Evolutionary conservation across 2,113 vertebrate genomes (phyloP).

Genomic region (Sialia sialis): DNA sequence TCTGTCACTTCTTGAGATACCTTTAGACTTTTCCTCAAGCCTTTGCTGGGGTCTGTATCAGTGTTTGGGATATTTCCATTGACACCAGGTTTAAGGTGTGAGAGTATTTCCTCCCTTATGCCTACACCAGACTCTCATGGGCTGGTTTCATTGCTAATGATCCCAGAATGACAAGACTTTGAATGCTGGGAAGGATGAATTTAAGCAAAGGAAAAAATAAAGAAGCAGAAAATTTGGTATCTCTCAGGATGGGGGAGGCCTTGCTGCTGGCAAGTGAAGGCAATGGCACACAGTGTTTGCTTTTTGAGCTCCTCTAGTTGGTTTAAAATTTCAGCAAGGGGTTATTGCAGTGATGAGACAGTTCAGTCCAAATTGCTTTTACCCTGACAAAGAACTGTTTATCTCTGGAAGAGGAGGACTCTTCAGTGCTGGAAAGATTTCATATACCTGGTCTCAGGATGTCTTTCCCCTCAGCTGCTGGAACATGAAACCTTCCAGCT

Average conservation of each 20-base stretch:
- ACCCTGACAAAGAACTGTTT: not conserved
- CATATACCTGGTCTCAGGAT: not conserved
- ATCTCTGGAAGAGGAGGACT: not conserved
- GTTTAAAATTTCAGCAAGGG: not conserved
- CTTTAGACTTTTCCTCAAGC: not conserved
- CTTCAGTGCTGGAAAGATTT: not conserved
- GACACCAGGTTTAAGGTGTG: not conserved
- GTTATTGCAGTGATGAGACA: not conserved
- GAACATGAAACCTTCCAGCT: constrained; percentile 35
- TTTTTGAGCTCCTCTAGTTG: not conserved
- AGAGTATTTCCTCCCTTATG: not conserved
- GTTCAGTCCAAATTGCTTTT: not conserved
- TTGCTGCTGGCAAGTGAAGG: not conserved
- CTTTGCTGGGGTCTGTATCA: not conserved
- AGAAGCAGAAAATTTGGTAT: not conserved
- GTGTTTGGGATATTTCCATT: not conserved
- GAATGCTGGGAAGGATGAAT: not conserved
- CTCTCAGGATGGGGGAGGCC: not conserved
- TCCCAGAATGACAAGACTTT: not conserved
- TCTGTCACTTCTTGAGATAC: not conserved
- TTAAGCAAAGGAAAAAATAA: not conserved
- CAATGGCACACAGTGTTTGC: not conserved
- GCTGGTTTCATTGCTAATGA: not conserved
- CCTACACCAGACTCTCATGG: not conserved
- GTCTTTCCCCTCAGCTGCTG: not conserved